Evolutionary conservation across 37 sponge, comb jelly and placozoan genomes (phyloP).

Genomic region (Bolinopsis microptera): DNA sequence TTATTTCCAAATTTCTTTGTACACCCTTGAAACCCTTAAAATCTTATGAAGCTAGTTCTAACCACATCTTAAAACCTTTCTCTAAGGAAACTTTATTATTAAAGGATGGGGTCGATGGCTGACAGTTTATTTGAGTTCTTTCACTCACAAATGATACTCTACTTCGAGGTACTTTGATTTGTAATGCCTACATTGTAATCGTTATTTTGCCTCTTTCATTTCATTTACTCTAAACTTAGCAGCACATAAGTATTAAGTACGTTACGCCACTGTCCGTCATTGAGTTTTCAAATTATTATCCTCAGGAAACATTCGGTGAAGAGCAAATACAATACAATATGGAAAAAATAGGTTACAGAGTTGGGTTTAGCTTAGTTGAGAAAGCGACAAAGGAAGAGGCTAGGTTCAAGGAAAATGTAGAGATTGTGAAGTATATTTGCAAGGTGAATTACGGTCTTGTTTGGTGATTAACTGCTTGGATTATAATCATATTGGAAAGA

Average conservation of each 20-base stretch:
- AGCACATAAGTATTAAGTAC: not conserved
- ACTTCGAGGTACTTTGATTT: slow-evolving; percentile 58
- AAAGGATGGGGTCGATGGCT: not conserved
- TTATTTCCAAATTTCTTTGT: too few species aligned
- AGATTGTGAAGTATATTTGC: slow-evolving; percentile 48
- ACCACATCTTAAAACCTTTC: too few species aligned
- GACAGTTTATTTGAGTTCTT: slow-evolving; percentile 24
- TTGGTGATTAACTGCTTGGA: not conserved
- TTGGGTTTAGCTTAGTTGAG: slow-evolving; percentile 36
- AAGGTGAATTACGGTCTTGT: not conserved
- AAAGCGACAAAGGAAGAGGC: slow-evolving; percentile 47
- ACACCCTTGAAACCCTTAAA: too few species aligned
- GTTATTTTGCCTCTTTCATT: too few species aligned
- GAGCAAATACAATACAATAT: not conserved
- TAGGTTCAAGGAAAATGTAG: slow-evolving; percentile 41
- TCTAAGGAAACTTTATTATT: too few species aligned
- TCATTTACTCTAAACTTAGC: too few species aligned
- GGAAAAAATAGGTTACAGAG: slow-evolving; percentile 34
- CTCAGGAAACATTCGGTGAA: not conserved
- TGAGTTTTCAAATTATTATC: too few species aligned
- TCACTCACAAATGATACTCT: not conserved
- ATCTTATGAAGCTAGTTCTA: too few species aligned
- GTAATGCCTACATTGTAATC: not conserved
- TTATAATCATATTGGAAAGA: too few species aligned
- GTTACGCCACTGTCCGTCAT: not conserved